Evolutionary conservation across 1,140 invertebrate genomes (phyloP), one percentile per base, ranked within the genome.

Genomic region (Papilio polytes): DNA sequence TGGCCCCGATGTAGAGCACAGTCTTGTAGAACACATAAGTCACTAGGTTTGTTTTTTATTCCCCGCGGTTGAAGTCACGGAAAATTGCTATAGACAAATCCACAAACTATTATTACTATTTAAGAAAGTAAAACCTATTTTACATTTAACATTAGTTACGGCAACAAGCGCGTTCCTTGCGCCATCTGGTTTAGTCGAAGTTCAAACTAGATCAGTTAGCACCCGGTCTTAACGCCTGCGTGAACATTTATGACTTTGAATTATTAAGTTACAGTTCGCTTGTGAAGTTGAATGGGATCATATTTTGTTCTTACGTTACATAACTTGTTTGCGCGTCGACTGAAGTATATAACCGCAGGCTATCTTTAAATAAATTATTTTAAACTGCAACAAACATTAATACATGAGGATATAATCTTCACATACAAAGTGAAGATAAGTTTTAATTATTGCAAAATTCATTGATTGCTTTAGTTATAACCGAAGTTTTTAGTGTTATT

Each of bases 121-220:
- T 70, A 70, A 15, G 31, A 70, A 13, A 12, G 9, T 10, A 15
- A 36, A 36, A 36, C 15, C 3, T 70, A 70, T 70, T 31, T 31
- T 70, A 6, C 26, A 70, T 70, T 31, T 31, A 8, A 15, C 84
- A 89, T 90, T 87, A 87, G 80, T 88, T 88, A 80, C 85, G 81
- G 82, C 84, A 88, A 90, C 87, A 87, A 91, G 77, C 86, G 86
- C 84, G 82, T 86, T 81, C 74, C 81, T 84, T 85, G 59, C 76
- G 78, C 41, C 84, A 86, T 78, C 87, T 88, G 87, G 77, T 81
- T 85, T 86, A 89, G 85, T 89, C 87, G 80, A 89, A 87, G 83
- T 91, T 82, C 80, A 83, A 91, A 91, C 87, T 89, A 88, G 89
- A 86, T 86, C 85, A 87, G 85, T 91, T 91, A 92, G 85, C 88